These are phyloP conservation scores for Hoplias malabaricus DNA, from an alignment of 2,113 vertebrate species.

Conservation along the genomic window DNA sequence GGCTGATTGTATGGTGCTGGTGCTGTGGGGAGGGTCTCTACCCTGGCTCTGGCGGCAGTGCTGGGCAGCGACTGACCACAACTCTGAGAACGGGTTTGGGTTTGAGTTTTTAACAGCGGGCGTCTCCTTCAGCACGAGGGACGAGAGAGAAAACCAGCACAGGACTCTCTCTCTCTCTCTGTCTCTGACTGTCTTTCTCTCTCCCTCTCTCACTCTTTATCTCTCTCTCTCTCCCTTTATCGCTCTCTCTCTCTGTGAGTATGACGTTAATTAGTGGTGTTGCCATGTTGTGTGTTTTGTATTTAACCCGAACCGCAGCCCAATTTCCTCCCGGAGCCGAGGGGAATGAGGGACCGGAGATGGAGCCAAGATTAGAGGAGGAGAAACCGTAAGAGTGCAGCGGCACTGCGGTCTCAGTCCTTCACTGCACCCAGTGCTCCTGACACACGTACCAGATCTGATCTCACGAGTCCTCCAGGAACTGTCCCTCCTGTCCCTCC, in stretches of 20 bases:
- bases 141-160: too few relatives aligned
- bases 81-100: slow-evolving; percentile 49
- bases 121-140: slow-evolving; percentile 53
- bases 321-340: slow-evolving; percentile 49
- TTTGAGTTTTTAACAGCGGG: slow-evolving; percentile 52
- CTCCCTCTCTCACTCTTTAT: slow-evolving; percentile 14
- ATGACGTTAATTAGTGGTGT: slow-evolving; percentile 66
- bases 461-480: too few relatives aligned
- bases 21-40: slow-evolving; percentile 58
- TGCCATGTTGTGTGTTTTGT: slow-evolving; percentile 68
- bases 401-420: not conserved
- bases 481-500: too few relatives aligned
- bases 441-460: too few relatives aligned
- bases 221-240: too few relatives aligned
- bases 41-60: slow-evolving; percentile 51
- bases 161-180: too few relatives aligned
- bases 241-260: too few relatives aligned
- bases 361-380: slow-evolving; percentile 55
- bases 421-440: not conserved
- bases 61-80: slow-evolving; percentile 58
- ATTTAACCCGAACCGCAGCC: slow-evolving; percentile 58
- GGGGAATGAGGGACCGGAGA: slow-evolving; percentile 44
- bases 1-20: slow-evolving; percentile 59
- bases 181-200: too few relatives aligned
- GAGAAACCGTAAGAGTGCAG: slow-evolving; percentile 49